Evolutionary conservation across 2,888 invertebrate genomes (phyloP), one percentile per base, ranked within the genome.

Genomic region (Tenodera sinensis): DNA sequence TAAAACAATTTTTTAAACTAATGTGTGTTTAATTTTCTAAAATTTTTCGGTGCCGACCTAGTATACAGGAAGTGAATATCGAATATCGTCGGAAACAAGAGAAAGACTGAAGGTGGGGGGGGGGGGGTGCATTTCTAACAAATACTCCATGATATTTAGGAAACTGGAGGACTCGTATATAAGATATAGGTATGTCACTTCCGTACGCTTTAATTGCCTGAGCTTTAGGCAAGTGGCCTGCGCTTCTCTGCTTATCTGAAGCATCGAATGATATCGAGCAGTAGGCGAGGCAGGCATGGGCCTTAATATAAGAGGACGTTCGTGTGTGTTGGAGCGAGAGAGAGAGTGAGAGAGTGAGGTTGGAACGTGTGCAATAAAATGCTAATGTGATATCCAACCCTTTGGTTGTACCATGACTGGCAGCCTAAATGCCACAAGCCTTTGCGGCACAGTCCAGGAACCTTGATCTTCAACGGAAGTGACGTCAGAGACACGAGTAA

Each of bases 351-450:
- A n/a, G n/a, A n/a, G 34, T 28, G 14, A 71, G 54, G 20, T 71
- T 71, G 81, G 28, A 54, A 81, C 86, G 86, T 86, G 86, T 81
- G 86, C 81, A 86, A 86, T 86, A 86, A 86, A 86, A 86, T 86
- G 86, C 86, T 86, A 86, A 86, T 86, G 86, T 81, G 86, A 20
- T 30, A 81, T 86, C 86, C 28, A 28, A 20, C 47, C 81, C 86
- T 71, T 71, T 71, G 54, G 54, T 20, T 71, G 54, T 71, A 20
- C 54, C 54, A 25, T 25, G 54, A 71, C 54, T 71, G 54, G 54
- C 54, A 71, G 20, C 42, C 54, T 71, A 71, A 71, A 25, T 71
- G 54, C 54, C 54, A 71, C 20, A 20, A 15, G 54, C 54, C 54
- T 71, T 71, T 71, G 25, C 25, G 54, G 8, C 1, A 71, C 54